Conservation (phyloP, 1,140 invertebrate genomes). For the Bombyx mori region DNA sequence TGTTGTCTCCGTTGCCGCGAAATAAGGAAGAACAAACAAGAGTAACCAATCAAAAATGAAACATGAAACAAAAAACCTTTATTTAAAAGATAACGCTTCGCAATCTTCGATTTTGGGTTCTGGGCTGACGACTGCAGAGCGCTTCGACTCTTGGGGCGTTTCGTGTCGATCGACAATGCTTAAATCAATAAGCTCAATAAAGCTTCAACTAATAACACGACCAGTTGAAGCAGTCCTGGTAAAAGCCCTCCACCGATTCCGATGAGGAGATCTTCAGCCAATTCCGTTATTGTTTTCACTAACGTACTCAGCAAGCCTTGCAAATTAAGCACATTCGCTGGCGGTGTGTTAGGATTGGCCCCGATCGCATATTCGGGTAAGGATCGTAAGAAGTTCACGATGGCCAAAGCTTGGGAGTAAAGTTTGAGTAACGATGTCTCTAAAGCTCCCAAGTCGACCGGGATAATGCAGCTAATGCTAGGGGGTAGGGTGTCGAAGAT, state of each 20-base stretch:
- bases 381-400: conserved; percentile 53
- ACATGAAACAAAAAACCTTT: too few relatives aligned
- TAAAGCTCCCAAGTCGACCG: conserved; percentile 51
- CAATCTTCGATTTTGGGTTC: too few relatives aligned
- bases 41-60: too few relatives aligned
- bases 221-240: conserved; percentile 47
- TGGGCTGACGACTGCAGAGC: too few relatives aligned
- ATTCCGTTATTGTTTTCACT: conserved; percentile 35
- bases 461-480: conserved; percentile 44
- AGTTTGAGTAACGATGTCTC: conserved; percentile 56
- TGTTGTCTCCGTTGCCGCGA: too few relatives aligned
- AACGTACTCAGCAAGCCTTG: conserved; percentile 44
- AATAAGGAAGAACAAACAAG: too few relatives aligned
- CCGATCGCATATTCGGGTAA: conserved; percentile 54
- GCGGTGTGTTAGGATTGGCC: conserved; percentile 43
- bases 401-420: conserved; percentile 59
- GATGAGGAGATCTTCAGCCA: conserved; percentile 44
- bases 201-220: conserved; percentile 40
- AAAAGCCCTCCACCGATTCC: conserved; percentile 49
- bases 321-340: conserved; percentile 29
- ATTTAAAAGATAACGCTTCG: too few relatives aligned
- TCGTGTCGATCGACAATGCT: not conserved
- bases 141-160: too few relatives aligned
- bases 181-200: conserved; percentile 34
- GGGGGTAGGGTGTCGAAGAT: conserved; percentile 58